Evolutionary conservation across 2,797 vertebrate genomes (phyloP).

Genomic region (Neosilurus hyrtlii): DNA sequence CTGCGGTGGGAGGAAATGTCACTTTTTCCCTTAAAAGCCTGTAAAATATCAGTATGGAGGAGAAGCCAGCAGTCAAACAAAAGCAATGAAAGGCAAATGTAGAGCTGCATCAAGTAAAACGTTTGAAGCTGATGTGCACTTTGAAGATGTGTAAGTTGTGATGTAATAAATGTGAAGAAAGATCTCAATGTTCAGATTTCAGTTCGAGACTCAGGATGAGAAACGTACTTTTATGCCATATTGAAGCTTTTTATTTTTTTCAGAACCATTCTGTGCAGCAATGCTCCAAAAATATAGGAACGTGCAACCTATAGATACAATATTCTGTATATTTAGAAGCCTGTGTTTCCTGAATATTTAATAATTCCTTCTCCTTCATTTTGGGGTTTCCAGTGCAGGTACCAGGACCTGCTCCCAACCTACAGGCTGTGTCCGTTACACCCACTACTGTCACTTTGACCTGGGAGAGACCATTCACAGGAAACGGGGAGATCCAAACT

Average conservation of each 20-base stretch:
- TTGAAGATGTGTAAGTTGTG: slow-evolving; percentile 26
- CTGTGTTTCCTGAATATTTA: not conserved
- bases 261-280: not conserved
- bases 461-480: slow-evolving; percentile 88
- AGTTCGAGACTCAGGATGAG: not conserved
- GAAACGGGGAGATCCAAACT: slow-evolving; percentile 91
- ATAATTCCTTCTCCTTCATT: not conserved
- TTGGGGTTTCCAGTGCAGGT: slow-evolving; percentile 82
- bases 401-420: slow-evolving; percentile 90
- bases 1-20: slow-evolving; percentile 46
- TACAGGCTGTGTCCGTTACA: slow-evolving; percentile 77
- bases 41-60: slow-evolving; percentile 27
- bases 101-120: slow-evolving; percentile 35
- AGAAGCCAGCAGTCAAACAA: slow-evolving; percentile 28
- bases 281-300: not conserved
- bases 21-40: slow-evolving; percentile 9
- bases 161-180: not conserved
- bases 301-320: not conserved
- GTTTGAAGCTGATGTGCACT: slow-evolving; percentile 11
- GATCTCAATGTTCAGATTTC: not conserved
- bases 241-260: not conserved
- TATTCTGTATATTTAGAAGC: not conserved
- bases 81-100: slow-evolving; percentile 33
- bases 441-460: slow-evolving; percentile 81
- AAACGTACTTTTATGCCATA: not conserved